These are phyloP conservation scores for Zootermopsis nevadensis DNA, from an alignment of 2,888 invertebrate genomes.

Conservation along the genomic window DNA sequence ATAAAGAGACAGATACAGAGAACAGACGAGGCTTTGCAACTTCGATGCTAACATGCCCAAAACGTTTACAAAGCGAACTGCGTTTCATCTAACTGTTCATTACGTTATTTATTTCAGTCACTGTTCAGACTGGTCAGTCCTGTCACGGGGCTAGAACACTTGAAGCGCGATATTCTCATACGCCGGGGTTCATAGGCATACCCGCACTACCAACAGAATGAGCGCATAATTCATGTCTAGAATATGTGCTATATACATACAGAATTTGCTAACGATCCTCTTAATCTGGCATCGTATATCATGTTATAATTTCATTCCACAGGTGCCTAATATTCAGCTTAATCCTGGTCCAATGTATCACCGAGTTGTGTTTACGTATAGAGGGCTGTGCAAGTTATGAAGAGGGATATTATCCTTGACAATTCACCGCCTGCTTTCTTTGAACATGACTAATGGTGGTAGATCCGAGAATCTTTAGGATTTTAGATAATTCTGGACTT, in stretches of 20 bases:
- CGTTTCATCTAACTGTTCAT: too few species aligned
- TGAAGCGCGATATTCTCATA: neutral
- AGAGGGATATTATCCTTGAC: constrained; percentile 25
- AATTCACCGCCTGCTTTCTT: constrained; percentile 19
- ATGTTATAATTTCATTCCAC: constrained; percentile 42
- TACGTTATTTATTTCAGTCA: neutral
- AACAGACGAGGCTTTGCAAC: too few species aligned
- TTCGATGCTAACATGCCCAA: too few species aligned
- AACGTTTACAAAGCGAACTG: too few species aligned
- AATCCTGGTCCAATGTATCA: constrained; percentile 38
- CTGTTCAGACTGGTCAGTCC: neutral
- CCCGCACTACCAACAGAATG: neutral
- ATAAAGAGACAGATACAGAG: too few species aligned
- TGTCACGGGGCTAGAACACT: neutral
- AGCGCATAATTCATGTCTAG: constrained; percentile 32
- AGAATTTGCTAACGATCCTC: constrained; percentile 39
- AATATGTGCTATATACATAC: constrained; percentile 30
- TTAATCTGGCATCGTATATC: constrained; percentile 37
- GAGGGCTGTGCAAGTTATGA: neutral
- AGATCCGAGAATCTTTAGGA: neutral
- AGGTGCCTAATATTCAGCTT: constrained; percentile 39
- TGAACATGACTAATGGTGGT: neutral
- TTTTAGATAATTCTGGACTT: neutral
- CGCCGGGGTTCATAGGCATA: neutral
- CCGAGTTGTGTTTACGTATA: neutral